Percentiles rank a stretch among this genome's conserved stretches.
These are phyloP conservation scores for Eriosoma lanigerum DNA, from an alignment of 1,140 invertebrate species.

Conservation along the genomic window DNA sequence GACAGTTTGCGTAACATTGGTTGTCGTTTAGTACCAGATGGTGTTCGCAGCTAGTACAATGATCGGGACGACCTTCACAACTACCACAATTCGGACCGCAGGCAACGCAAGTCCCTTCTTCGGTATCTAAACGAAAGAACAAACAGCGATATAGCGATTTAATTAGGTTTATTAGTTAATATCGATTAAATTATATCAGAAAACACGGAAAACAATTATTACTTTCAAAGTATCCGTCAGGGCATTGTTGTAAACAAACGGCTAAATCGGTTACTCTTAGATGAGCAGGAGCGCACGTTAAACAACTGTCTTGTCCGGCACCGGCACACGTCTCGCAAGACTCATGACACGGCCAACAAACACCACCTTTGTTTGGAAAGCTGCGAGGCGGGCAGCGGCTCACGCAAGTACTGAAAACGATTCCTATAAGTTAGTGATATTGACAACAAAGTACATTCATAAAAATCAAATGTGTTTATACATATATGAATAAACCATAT, in stretches of 20 bases:
- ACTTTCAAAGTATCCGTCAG: constrained; percentile 83
- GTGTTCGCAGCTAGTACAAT: constrained; percentile 80
- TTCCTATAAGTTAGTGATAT: too few relatives aligned
- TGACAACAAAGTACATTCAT: too few relatives aligned
- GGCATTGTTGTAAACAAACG: constrained; percentile 79
- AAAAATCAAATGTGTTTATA: too few relatives aligned
- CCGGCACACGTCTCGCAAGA: constrained; percentile 81
- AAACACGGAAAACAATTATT: constrained; percentile 56
- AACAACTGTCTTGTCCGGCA: constrained; percentile 77
- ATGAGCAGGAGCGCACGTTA: constrained; percentile 77
- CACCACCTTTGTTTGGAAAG: constrained; percentile 73
- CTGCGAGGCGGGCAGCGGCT: constrained; percentile 77
- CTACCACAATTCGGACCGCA: constrained; percentile 79
- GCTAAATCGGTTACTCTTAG: constrained; percentile 76
- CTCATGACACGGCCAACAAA: constrained; percentile 80
- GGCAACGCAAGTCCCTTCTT: constrained; percentile 73
- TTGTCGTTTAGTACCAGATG: constrained; percentile 78
- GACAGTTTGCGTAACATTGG: constrained; percentile 79
- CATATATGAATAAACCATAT: too few relatives aligned
- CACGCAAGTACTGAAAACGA: constrained; percentile 70
- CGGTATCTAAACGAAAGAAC: constrained; percentile 63
- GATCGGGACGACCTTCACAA: constrained; percentile 76
- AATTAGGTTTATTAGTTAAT: background rate
- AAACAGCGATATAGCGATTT: too few relatives aligned
- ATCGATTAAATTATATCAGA: background rate